phyloP scores from a whole-genome alignment of 2,888 invertebrate genomes.

The Drosophila ustulata region DNA sequence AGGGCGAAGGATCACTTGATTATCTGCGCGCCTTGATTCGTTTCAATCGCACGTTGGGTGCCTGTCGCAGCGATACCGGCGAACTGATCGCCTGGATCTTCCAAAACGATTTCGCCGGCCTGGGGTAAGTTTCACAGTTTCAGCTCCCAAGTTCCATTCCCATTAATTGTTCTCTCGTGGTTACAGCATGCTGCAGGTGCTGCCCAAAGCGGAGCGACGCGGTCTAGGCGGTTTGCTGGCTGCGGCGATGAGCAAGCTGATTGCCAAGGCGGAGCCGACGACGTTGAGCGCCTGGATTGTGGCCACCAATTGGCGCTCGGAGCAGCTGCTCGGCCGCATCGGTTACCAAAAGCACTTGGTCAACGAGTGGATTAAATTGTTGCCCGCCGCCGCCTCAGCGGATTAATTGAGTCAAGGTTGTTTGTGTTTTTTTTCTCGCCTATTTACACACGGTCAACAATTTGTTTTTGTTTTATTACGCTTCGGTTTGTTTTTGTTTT shows the following conservation, averaged over 20 bases:
- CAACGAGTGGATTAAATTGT: constrained; percentile 81
- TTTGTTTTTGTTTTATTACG: constrained; percentile 47
- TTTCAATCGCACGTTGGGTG: constrained; percentile 71
- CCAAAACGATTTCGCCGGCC: constrained; percentile 82
- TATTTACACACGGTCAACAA: constrained; percentile 69
- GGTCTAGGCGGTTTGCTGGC: constrained; percentile 77
- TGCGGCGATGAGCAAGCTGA: constrained; percentile 65
- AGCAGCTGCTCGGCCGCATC: constrained; percentile 68
- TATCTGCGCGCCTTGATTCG: constrained; percentile 74
- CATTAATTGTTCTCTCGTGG: not conserved
- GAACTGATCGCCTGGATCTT: constrained; percentile 80
- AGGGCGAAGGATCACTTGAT: constrained; percentile 73
- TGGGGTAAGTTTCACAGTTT: constrained; percentile 65
- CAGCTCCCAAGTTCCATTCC: too few species aligned
- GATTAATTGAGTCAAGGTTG: not conserved
- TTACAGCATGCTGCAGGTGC: constrained; percentile 77
- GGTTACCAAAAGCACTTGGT: constrained; percentile 66
- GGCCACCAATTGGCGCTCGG: constrained; percentile 72
- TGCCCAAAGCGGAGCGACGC: constrained; percentile 69
- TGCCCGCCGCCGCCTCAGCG: constrained; percentile 40
- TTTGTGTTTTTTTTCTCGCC: constrained; percentile 1
- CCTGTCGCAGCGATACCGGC: constrained; percentile 65
- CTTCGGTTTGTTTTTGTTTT: constrained; percentile 18
- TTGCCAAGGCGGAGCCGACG: constrained; percentile 63
- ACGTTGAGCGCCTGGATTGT: constrained; percentile 77